These are phyloP conservation scores for Vulpes ferrilata DNA, from an alignment of 2,113 vertebrate genomes.

Conservation along the genomic window DNA sequence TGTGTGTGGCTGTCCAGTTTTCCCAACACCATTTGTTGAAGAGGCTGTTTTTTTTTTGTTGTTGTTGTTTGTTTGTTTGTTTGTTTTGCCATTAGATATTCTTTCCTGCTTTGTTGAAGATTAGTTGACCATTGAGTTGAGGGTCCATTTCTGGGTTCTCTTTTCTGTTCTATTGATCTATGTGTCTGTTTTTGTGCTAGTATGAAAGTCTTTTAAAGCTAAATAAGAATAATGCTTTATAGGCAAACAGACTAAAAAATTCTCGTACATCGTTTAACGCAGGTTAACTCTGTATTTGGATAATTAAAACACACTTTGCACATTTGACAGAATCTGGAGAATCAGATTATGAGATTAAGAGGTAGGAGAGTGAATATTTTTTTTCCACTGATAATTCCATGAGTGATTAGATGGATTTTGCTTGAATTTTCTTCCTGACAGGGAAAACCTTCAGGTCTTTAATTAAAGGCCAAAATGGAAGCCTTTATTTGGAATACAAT, in stretches of 20 bases:
- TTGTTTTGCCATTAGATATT: too few relatives aligned
- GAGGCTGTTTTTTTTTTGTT: too few relatives aligned
- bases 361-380: background rate
- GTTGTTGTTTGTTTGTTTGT: too few relatives aligned
- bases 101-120: too few relatives aligned
- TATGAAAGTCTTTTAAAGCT: background rate
- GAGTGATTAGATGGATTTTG: background rate
- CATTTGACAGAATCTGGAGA: background rate
- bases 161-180: too few relatives aligned
- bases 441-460: conserved; percentile 6
- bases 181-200: too few relatives aligned
- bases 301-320: conserved; percentile 20
- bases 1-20: too few relatives aligned
- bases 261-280: background rate
- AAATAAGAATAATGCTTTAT: background rate
- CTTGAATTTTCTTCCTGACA: conserved; percentile 10
- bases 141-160: too few relatives aligned
- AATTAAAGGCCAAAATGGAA: conserved; percentile 56
- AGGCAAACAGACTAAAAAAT: background rate
- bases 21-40: too few relatives aligned
- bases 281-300: conserved; percentile 29
- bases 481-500: conserved; percentile 34
- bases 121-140: too few relatives aligned
- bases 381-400: background rate
- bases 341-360: background rate